A percentile compares a stretch with the other conserved stretches of the same genome.
Conservation (phyloP, 2,888 invertebrate genomes). For the Pemphredon lugubris region DNA sequence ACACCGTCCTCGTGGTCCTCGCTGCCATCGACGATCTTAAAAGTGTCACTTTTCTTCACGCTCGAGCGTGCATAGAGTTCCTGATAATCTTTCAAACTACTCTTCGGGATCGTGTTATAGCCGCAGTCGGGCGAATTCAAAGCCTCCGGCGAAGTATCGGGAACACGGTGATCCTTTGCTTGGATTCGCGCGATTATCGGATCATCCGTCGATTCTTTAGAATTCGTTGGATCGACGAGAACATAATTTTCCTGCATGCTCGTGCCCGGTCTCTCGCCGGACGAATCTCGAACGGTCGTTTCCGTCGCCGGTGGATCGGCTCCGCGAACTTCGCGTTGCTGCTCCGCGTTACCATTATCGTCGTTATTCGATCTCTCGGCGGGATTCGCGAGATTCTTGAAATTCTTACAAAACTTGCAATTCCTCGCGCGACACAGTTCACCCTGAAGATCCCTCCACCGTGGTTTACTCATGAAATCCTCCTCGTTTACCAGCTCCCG, state of each 20-base stretch:
- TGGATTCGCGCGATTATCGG: constrained; percentile 50
- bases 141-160: background rate
- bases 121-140: constrained; percentile 66
- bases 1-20: constrained; percentile 51
- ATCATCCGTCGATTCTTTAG: background rate
- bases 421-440: constrained; percentile 56
- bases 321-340: background rate
- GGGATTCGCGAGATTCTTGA: constrained; percentile 55
- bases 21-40: constrained; percentile 74
- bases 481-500: constrained; percentile 63
- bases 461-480: constrained; percentile 70
- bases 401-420: constrained; percentile 65
- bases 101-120: constrained; percentile 71
- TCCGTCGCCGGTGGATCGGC: background rate
- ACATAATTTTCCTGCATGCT: constrained; percentile 75
- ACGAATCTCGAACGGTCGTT: background rate
- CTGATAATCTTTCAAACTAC: constrained; percentile 55
- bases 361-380: background rate
- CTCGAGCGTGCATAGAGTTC: constrained; percentile 66
- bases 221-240: constrained; percentile 58
- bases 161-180: constrained; percentile 38
- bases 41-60: constrained; percentile 77
- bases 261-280: constrained; percentile 62
- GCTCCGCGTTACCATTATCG: background rate
- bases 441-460: constrained; percentile 71